Percentiles rank a stretch among this genome's conserved stretches.
Conservation (phyloP, 2,113 vertebrate species). For the Pomatorhinus ruficollis region DNA sequence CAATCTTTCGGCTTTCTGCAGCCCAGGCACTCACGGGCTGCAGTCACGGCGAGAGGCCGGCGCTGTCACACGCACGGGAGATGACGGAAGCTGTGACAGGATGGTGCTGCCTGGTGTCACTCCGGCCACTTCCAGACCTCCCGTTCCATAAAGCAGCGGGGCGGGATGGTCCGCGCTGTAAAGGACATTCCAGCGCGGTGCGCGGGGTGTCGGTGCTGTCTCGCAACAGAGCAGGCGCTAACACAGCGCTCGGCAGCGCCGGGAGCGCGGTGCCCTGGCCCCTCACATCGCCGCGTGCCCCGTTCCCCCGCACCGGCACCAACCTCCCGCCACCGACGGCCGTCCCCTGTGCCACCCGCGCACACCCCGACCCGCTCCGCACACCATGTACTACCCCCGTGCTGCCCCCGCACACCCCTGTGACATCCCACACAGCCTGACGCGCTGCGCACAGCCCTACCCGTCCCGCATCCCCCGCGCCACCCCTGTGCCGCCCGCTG, state of each 20-base stretch:
- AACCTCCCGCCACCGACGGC: neutral
- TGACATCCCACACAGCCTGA: neutral
- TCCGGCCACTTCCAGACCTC: accelerated
- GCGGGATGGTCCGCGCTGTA: accelerated
- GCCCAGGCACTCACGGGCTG: accelerated
- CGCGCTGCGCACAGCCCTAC: neutral
- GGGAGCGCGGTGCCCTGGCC: neutral
- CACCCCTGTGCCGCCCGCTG: neutral
- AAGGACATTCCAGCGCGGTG: accelerated
- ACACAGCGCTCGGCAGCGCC: neutral
- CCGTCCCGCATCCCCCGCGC: neutral
- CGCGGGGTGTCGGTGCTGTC: accelerated
- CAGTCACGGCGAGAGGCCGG: accelerated
- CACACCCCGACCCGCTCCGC: neutral
- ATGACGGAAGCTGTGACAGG: neutral
- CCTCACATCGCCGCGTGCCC: neutral
- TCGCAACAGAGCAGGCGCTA: neutral
- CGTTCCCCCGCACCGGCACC: neutral
- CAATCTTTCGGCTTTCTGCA: neutral
- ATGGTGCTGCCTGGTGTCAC: neutral
- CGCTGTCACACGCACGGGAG: neutral
- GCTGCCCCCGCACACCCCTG: neutral
- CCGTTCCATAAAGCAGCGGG: neutral
- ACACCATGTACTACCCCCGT: neutral
- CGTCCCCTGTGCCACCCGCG: neutral